Conservation (phyloP, 2,113 vertebrate genomes). For the Leptobrachium ailaonicum region DNA sequence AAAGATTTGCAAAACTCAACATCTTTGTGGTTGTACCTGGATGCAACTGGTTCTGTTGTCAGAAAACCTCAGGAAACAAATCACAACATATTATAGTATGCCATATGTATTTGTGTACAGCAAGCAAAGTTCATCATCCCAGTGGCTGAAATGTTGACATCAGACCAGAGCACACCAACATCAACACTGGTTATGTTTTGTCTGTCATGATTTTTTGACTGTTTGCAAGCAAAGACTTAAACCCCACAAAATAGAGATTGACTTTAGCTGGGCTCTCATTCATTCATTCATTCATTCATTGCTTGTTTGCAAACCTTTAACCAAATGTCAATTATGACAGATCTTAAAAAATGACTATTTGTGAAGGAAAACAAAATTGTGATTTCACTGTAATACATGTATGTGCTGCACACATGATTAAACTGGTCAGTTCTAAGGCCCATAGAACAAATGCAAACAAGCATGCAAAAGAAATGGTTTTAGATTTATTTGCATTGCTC, state of each 20-base stretch:
- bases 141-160: background rate
- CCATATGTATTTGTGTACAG: background rate
- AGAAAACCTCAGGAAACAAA: constrained; percentile 3
- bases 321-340: background rate
- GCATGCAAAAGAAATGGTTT: background rate
- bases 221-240: background rate
- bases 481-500: background rate
- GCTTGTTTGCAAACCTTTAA: background rate
- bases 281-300: background rate
- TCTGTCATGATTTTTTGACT: background rate
- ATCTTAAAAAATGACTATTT: constrained; percentile 3
- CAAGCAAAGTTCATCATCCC: background rate
- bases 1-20: constrained; percentile 4
- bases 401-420: no score
- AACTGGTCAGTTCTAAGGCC: background rate
- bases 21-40: background rate
- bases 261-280: constrained; percentile 9
- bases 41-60: constrained; percentile 7
- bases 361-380: background rate
- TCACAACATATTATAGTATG: background rate
- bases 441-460: no score
- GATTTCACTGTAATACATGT: no score
- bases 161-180: constrained; percentile 8
- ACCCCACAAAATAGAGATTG: constrained; percentile 10
- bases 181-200: background rate